Percentiles rank a stretch among this genome's conserved stretches.
Conservation (phyloP, 2,888 invertebrate genomes). For the Heliconius charithonia region DNA sequence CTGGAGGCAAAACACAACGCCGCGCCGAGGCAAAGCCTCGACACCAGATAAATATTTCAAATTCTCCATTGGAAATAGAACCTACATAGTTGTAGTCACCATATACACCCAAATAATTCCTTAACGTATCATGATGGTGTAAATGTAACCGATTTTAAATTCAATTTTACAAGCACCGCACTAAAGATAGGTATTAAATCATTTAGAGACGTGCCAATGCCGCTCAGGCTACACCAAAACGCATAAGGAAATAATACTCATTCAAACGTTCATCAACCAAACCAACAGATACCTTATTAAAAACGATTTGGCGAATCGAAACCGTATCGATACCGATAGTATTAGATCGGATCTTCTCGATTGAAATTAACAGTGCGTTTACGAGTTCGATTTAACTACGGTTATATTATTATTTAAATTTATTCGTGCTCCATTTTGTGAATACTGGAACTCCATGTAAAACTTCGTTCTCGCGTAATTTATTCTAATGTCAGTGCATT, state of each 20-base stretch:
- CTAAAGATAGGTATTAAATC: constrained; percentile 62
- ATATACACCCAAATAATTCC: not conserved
- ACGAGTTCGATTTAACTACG: constrained; percentile 26
- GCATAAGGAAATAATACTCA: constrained; percentile 80
- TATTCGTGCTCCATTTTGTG: constrained; percentile 70
- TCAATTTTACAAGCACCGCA: constrained; percentile 30
- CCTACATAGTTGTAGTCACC: too few species aligned
- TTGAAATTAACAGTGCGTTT: constrained; percentile 70
- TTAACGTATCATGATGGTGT: not conserved
- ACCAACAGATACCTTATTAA: constrained; percentile 77
- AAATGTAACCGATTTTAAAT: constrained; percentile 31
- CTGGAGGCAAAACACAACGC: too few species aligned
- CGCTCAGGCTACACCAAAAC: constrained; percentile 61
- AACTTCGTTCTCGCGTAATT: constrained; percentile 66
- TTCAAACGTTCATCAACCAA: constrained; percentile 82
- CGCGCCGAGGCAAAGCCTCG: too few species aligned
- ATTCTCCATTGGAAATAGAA: not conserved
- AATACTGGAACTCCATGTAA: constrained; percentile 58
- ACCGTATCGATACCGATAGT: constrained; percentile 50
- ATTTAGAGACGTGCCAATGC: constrained; percentile 76
- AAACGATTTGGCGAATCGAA: constrained; percentile 71
- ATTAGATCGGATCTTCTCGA: constrained; percentile 58
- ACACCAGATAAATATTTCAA: not conserved
- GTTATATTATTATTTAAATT: constrained; percentile 62
- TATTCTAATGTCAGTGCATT: constrained; percentile 57